Evolutionary conservation across 2,888 invertebrate species (phyloP), one percentile per base, ranked within the genome.

Genomic region (Ectemnius lituratus): DNA sequence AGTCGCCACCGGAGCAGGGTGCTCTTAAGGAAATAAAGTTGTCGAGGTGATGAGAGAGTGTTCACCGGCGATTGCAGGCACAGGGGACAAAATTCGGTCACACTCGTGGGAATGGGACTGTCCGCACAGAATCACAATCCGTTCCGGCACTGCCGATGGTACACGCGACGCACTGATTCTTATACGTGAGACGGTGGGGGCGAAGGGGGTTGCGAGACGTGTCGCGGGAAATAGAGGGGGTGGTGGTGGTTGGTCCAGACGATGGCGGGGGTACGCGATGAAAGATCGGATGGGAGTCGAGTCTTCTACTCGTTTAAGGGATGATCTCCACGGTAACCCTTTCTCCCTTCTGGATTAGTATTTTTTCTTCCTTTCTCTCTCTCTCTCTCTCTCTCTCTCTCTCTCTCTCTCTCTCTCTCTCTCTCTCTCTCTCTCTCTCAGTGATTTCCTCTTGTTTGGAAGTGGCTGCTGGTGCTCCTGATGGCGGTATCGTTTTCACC

Each of bases 81-180:
- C 67, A 47, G 67, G 52, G 20, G 52, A n/a, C n/a, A 45, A 20
- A 37, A 56, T 11, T 59, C 57, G 64, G 67, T 62, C 63, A 76
- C 74, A 80, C 37, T 37, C 66, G 75, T 70, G 73, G 75, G 70
- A 81, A 83, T 13, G n/a, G 16, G 52, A 81, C 75, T 77, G 84
- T 86, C 84, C 84, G 83, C 85, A 86, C 87, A 83, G 87, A 87
- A 86, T 85, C 88, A 86, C 88, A 84, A 87, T 85, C 85, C 85
- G 85, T 85, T 87, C 37, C 85, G 84, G 83, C 88, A 90, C 90
- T 90, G 90, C 80, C 88, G 84, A 83, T 84, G 83, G 83, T 85
- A 87, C 88, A 85, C 86, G 84, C 86, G 86, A 84, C 85, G 87
- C 90, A 89, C 87, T 86, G 88, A 89, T 90, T 89, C 87, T 89